Evolutionary conservation across 2,797 vertebrate species (phyloP).

Genomic region (Smutsia temminckii): DNA sequence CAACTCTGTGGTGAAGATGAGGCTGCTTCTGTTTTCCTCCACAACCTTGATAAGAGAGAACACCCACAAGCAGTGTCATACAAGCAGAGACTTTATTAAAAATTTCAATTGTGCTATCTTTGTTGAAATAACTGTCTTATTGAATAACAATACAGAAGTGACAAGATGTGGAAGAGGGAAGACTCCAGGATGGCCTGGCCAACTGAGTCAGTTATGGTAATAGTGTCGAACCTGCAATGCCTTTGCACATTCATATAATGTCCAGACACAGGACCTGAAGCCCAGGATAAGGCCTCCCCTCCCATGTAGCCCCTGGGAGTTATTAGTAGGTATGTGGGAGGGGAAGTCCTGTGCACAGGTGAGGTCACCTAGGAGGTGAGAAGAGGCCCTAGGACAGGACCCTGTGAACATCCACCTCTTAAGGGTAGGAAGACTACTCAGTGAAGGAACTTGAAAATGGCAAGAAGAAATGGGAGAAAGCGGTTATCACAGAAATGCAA

Average conservation of each 20-base stretch:
- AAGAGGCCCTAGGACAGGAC: background rate
- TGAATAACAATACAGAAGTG: background rate
- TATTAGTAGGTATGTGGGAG: background rate
- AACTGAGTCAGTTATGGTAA: background rate
- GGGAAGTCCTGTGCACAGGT: background rate
- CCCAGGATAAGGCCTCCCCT: background rate
- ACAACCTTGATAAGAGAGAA: background rate
- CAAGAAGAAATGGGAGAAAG: background rate
- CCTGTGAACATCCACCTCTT: background rate
- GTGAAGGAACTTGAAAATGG: background rate
- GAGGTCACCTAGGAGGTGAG: background rate
- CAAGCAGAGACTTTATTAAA: background rate
- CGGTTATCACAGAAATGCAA: background rate
- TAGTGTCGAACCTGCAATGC: background rate
- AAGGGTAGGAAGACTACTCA: background rate
- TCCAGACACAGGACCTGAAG: background rate
- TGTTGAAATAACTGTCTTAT: background rate
- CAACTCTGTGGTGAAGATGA: background rate
- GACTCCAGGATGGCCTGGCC: background rate
- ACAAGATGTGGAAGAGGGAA: background rate
- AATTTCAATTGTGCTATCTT: background rate
- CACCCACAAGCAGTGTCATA: background rate
- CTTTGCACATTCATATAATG: background rate
- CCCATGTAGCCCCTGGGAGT: background rate
- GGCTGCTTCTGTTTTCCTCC: conserved; percentile 1